Conservation (phyloP, 2,113 vertebrate genomes). For the Grallaria varia region DNA sequence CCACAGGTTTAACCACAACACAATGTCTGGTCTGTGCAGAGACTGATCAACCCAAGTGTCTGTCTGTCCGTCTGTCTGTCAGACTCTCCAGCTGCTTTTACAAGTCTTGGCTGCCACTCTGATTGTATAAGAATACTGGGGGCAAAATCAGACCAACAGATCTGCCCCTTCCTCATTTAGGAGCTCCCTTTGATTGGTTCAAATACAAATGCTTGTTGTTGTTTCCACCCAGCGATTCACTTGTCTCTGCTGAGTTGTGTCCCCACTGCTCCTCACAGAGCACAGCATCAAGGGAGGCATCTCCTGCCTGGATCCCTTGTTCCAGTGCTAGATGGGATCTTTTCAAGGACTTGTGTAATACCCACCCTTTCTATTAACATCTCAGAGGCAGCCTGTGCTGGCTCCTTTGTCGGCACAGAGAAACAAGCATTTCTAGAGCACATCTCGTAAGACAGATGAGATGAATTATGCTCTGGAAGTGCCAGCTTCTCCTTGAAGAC, state of each 20-base stretch:
- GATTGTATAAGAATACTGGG: neutral
- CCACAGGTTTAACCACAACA: neutral
- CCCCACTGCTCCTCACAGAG: neutral
- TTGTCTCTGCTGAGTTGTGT: neutral
- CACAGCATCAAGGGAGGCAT: neutral
- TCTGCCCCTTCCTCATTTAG: neutral
- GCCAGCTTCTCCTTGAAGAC: neutral
- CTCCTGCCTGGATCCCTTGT: neutral
- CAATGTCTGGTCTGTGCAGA: neutral
- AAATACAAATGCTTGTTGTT: neutral
- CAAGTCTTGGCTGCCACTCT: neutral
- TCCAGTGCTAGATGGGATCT: neutral
- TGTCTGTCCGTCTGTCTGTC: neutral
- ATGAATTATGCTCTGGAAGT: neutral
- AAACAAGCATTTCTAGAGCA: constrained; percentile 10
- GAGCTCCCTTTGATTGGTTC: neutral
- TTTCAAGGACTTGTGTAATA: neutral
- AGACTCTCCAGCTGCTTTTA: neutral
- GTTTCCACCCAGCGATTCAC: neutral
- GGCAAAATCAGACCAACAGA: neutral
- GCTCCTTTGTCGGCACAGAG: neutral
- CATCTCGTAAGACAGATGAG: neutral
- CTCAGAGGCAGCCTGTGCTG: neutral
- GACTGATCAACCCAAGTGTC: neutral
- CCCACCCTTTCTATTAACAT: neutral